These are phyloP conservation scores for Uria aalge DNA, from an alignment of 2,113 vertebrate genomes.

Conservation along the genomic window DNA sequence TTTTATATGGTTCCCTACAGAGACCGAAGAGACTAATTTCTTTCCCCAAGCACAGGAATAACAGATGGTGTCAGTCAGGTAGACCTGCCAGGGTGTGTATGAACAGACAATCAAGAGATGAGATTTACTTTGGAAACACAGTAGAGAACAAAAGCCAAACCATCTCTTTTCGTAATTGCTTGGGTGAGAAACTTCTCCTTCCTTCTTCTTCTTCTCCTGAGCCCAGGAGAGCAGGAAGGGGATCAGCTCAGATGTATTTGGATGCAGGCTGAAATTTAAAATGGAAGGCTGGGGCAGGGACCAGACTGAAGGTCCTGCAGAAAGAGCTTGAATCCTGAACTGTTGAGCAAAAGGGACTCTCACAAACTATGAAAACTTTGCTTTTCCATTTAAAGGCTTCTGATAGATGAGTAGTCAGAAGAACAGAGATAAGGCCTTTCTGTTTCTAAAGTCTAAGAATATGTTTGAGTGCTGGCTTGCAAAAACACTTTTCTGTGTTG, in stretches of 20 bases:
- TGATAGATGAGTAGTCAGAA: not conserved
- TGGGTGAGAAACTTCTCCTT: not conserved
- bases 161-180: not conserved
- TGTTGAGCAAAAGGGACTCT: not conserved
- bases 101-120: not conserved
- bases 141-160: not conserved
- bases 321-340: not conserved
- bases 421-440: not conserved
- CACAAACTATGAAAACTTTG: not conserved
- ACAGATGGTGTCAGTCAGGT: conserved; percentile 43
- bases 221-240: not conserved
- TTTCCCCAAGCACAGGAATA: not conserved
- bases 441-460: not conserved
- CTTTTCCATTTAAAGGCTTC: not conserved
- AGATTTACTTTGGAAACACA: conserved; percentile 17
- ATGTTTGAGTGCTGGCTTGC: not conserved
- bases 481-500: not conserved
- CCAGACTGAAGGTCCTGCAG: not conserved
- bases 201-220: not conserved
- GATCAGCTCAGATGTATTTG: not conserved
- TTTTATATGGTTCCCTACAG: not conserved
- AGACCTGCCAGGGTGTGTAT: not conserved
- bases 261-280: not conserved
- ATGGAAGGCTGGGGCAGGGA: not conserved
- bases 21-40: not conserved